Conservation (phyloP, 2,888 invertebrate species). For the Alviniconcha strummeri region DNA sequence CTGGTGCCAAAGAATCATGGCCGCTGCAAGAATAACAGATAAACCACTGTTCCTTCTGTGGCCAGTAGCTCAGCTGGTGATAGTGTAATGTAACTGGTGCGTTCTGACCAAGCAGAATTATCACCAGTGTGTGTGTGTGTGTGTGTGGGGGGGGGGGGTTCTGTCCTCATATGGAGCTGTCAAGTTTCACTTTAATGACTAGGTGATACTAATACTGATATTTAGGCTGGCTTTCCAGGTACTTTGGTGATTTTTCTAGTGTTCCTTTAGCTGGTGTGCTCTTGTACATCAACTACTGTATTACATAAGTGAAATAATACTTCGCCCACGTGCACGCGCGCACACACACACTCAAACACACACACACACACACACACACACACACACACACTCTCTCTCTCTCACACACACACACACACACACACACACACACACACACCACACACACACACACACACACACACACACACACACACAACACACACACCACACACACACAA, state of each 20-base stretch:
- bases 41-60: too few relatives aligned
- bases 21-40: too few relatives aligned
- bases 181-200: not conserved
- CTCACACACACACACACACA: slow-evolving; percentile 1
- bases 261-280: not conserved
- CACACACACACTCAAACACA: not conserved
- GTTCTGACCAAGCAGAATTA: too few relatives aligned
- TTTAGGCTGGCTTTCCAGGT: too few relatives aligned
- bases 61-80: too few relatives aligned
- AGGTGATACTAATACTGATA: too few relatives aligned
- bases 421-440: not conserved
- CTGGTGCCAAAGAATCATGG: too few relatives aligned
- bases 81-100: too few relatives aligned
- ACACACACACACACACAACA: not conserved
- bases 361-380: not conserved
- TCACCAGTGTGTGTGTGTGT: too few relatives aligned
- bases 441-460: not conserved
- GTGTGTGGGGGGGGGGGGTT: too few relatives aligned
- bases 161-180: not conserved
- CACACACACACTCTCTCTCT: not conserved
- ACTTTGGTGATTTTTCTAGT: not conserved
- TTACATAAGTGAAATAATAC: not conserved
- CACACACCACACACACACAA: not conserved
- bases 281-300: not conserved
- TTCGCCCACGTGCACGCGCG: not conserved